Evolutionary conservation across 2,888 invertebrate species (phyloP), one percentile per base, ranked within the genome.

Genomic region (Melinopterus prodromus): DNA sequence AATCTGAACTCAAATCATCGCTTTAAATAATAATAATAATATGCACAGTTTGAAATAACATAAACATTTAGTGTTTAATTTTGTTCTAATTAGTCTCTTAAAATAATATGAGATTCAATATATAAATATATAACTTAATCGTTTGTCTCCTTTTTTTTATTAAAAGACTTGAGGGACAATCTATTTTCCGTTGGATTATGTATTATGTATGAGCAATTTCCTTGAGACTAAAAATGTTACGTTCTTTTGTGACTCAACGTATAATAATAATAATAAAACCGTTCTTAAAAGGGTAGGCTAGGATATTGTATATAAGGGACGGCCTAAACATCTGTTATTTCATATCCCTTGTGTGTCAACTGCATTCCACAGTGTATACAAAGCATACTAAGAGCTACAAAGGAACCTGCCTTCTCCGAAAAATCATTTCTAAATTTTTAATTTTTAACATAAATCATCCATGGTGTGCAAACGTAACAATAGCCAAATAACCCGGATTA

Each of bases 11-110:
- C 53, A 53, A 53, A 53, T 53, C 53, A 53, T 53, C 53, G 53
- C 53, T 53, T 53, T 53, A 53, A 53, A 53, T 53, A 53, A 53
- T 53, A 53, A 53, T 53, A 53, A 53, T 53, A 53, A 53, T 53
- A 53, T 53, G 53, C 53, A 53, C 53, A 12, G 53, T 53, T 12
- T 53, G 53, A 26, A 26, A 26, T 53, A 53, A 53, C 53, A 53
- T 12, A 53, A 53, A 53, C 53, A 53, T 9, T 9, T 7, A 53
- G 12, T 53, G 53, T 53, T 53, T 53, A 53, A 9, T 9, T 53
- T 53, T 53, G 53, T 53, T 12, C 53, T 53, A 53, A 53, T 53
- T 53, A 53, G 9, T 53, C 53, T 7, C 53, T 9, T 53, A 6
- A 9, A 7, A 53, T 53, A 53, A 53, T 53, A 12, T 53, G 12